phyloP scores from a whole-genome alignment of 2,888 invertebrate species.

The Entomobrya proxima region DNA sequence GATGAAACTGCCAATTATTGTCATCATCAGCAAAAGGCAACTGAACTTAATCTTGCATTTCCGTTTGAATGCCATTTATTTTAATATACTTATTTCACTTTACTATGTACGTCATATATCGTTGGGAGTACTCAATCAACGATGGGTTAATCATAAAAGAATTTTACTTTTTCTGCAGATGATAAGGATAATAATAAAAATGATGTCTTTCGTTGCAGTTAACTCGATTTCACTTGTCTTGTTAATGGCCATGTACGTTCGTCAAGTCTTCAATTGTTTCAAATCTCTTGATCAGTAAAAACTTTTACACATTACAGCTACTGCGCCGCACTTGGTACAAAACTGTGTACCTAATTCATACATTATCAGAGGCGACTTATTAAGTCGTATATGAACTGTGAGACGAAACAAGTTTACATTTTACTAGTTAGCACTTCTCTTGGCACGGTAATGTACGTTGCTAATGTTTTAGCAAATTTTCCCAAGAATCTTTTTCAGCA shows the following conservation, averaged over 20 bases:
- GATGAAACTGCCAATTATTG: too few relatives aligned
- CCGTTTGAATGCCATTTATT: not conserved
- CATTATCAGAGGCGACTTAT: not conserved
- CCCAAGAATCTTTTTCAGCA: not conserved
- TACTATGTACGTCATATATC: too few relatives aligned
- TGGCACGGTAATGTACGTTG: not conserved
- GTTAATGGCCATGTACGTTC: slow-evolving; percentile 8
- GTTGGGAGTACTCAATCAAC: not conserved
- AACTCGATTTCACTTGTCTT: slow-evolving; percentile 55
- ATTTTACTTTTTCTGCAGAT: slow-evolving; percentile 1
- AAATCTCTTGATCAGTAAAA: slow-evolving; percentile 45
- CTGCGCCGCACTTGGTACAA: not conserved
- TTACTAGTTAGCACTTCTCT: not conserved
- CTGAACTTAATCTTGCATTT: not conserved
- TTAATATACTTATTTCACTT: not conserved
- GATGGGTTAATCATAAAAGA: slow-evolving; percentile 11
- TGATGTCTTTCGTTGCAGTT: not conserved
- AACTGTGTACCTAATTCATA: not conserved
- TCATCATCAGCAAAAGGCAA: not conserved
- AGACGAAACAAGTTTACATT: slow-evolving; percentile 6
- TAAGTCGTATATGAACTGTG: not conserved
- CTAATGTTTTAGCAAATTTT: not conserved
- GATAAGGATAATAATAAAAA: not conserved
- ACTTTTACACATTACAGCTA: not conserved
- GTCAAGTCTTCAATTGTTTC: not conserved